These are phyloP conservation scores for Drosophila prostipennis DNA, from an alignment of 2,888 invertebrate species.

Conservation along the genomic window DNA sequence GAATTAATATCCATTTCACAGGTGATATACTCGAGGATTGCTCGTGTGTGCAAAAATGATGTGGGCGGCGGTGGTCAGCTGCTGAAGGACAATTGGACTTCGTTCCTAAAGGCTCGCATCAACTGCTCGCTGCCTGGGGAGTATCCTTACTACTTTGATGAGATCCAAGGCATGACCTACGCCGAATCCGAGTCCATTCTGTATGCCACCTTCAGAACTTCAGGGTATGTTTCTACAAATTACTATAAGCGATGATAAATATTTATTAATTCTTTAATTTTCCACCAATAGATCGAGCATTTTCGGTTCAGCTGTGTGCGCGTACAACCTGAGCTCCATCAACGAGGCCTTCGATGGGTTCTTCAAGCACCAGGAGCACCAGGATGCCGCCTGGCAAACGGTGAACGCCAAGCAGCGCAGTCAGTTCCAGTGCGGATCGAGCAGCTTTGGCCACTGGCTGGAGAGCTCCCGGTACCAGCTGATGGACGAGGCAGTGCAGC, in stretches of 20 bases:
- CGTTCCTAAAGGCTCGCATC: slow-evolving; percentile 93
- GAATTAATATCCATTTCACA: slow-evolving; percentile 81
- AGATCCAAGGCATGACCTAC: slow-evolving; percentile 93
- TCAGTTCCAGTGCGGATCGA: slow-evolving; percentile 87
- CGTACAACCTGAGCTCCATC: slow-evolving; percentile 93
- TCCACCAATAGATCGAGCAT: slow-evolving; percentile 89
- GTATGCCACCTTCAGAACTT: slow-evolving; percentile 94
- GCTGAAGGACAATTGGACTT: slow-evolving; percentile 95
- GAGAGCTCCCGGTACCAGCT: slow-evolving; percentile 92
- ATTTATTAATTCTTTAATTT: too few relatives aligned
- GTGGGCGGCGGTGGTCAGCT: slow-evolving; percentile 90
- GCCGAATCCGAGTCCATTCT: slow-evolving; percentile 90
- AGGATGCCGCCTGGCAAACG: slow-evolving; percentile 91
- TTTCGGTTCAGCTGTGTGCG: slow-evolving; percentile 95
- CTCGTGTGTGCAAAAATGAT: slow-evolving; percentile 96
- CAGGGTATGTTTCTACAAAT: slow-evolving; percentile 86
- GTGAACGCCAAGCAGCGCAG: slow-evolving; percentile 86
- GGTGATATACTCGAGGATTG: slow-evolving; percentile 95
- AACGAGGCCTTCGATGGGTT: slow-evolving; percentile 92
- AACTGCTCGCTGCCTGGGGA: slow-evolving; percentile 94
- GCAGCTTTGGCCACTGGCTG: slow-evolving; percentile 85
- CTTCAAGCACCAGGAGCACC: slow-evolving; percentile 92
- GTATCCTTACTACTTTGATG: slow-evolving; percentile 94
- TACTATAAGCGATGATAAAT: too few relatives aligned
- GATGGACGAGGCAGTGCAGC: slow-evolving; percentile 94